Evolutionary conservation across 2,113 vertebrate genomes (phyloP), one percentile per base, ranked within the genome.

Genomic region (Tyto alba): DNA sequence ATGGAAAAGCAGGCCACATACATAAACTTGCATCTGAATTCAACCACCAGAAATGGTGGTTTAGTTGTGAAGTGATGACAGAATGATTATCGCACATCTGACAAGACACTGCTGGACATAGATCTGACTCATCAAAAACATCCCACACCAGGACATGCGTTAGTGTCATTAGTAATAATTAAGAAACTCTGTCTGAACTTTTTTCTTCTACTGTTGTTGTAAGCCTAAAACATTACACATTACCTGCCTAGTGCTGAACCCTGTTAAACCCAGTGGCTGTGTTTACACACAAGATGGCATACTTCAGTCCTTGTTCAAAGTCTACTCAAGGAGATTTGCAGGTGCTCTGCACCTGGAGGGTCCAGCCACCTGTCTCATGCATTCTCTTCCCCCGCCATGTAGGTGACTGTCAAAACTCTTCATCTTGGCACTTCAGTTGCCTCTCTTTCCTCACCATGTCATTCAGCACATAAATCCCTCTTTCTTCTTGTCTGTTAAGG

Each of bases 81-180:
- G 34, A 38, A 67, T 41, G 16, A 41, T 48, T 22, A 10, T 4
- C 2, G 59, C 19, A 50, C 36, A 53, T 63, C 60, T 94, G 73
- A 53, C 10, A 62, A 14, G 5, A n/a, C 18, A 20, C 13, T 53
- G 8, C 68, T 95, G n/a, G 20, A 45, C 26, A 18, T 3, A 48
- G 9, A 41, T 73, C 34, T 83, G 48, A 34, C 27, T 83, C 22
- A 75, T 47, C 22, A 62, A 82, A 85, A 63, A 13, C 25, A n/a
- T 53, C 26, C 52, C 56, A 27, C 23, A 36, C 2, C 0, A 60
- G 13, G 45, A 57, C 34, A n/a, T 0, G 0, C 36, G 13, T 43
- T 75, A 21, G 34, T 53, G 38, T 63, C 66, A 43, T 93, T 82
- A 47, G 18, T 75, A 38, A 56, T 48, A 66, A 59, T 78, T 29